These are phyloP conservation scores for Sylvia atricapilla DNA, from an alignment of 2,113 vertebrate genomes.

Conservation along the genomic window DNA sequence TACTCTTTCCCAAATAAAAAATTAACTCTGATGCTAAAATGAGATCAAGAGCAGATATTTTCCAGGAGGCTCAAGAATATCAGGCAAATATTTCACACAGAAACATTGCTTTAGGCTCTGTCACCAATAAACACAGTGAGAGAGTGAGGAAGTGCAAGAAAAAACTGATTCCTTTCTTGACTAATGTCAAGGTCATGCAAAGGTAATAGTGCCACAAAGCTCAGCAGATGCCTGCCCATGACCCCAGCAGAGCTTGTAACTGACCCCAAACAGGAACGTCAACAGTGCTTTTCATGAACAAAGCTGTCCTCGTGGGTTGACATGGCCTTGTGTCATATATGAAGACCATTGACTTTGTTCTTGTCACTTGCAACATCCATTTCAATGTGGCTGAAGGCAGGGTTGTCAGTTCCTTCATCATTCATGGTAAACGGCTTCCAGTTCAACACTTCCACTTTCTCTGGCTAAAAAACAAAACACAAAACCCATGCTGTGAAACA, in stretches of 20 bases:
- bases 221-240: not conserved
- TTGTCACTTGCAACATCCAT: constrained; percentile 55
- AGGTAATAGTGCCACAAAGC: not conserved
- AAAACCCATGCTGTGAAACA: not conserved
- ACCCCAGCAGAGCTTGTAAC: not conserved
- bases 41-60: not conserved
- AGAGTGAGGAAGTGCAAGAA: not conserved
- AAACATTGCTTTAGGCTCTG: not conserved
- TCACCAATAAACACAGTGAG: not conserved
- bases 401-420: constrained; percentile 73
- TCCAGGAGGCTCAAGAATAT: not conserved
- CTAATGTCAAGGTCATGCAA: not conserved
- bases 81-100: not conserved
- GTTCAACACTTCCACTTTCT: constrained; percentile 59
- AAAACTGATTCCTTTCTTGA: constrained; percentile 24
- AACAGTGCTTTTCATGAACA: not conserved
- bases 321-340: constrained; percentile 6
- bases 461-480: constrained; percentile 51
- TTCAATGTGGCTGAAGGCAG: constrained; percentile 76
- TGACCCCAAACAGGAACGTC: not conserved
- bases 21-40: not conserved
- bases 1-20: not conserved
- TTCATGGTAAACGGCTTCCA: not conserved
- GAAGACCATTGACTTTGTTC: constrained; percentile 50
- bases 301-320: not conserved